Evolutionary conservation across 2,888 invertebrate genomes (phyloP).

Genomic region (Punctoribates punctum): DNA sequence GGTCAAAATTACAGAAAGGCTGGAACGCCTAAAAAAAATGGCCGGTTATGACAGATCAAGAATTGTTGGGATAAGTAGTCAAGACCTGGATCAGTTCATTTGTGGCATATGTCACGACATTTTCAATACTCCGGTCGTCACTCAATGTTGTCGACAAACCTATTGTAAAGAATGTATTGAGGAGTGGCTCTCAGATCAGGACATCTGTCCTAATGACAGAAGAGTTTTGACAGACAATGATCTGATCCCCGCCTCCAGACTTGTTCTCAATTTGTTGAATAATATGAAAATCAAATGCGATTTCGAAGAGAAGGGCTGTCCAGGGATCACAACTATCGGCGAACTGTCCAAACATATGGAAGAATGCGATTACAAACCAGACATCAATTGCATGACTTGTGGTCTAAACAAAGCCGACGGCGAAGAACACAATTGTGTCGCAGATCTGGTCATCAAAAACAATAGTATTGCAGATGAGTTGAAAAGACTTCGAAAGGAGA

Average conservation of each 20-base stretch:
- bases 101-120: conserved; percentile 10
- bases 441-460: too few species aligned
- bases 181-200: not conserved
- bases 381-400: not conserved
- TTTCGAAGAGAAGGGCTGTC: not conserved
- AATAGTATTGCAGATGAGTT: too few species aligned
- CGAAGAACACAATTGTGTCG: too few species aligned
- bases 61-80: not conserved
- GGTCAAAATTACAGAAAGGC: too few species aligned
- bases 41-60: too few species aligned
- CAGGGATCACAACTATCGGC: too few species aligned
- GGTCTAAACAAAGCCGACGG: not conserved
- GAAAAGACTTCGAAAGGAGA: too few species aligned
- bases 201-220: conserved; percentile 16
- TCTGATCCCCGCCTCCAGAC: not conserved
- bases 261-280: too few species aligned
- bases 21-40: too few species aligned
- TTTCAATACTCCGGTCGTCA: not conserved
- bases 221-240: not conserved
- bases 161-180: conserved; percentile 1
- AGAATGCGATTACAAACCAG: too few species aligned
- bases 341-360: too few species aligned
- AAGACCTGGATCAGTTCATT: not conserved
- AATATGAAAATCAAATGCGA: too few species aligned
- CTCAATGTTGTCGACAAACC: conserved; percentile 1